phyloP scores from a whole-genome alignment of 2,888 invertebrate genomes.

The Brenthis daphne region DNA sequence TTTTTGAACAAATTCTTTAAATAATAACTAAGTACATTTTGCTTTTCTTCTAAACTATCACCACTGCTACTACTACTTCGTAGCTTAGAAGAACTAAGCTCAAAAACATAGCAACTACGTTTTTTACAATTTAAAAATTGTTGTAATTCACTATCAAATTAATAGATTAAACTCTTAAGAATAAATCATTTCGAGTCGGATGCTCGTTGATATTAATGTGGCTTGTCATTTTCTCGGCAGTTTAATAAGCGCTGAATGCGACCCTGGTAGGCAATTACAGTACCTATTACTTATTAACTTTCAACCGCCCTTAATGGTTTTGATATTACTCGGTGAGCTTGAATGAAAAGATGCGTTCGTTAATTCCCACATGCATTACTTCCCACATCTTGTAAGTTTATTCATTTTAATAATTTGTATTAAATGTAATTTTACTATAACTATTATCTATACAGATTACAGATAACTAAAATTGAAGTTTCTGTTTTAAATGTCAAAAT shows the following conservation, averaged over 20 bases:
- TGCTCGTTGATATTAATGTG: conserved; percentile 32
- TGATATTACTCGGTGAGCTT: conserved; percentile 55
- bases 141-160: background rate
- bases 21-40: too few species aligned
- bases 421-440: too few species aligned
- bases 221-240: conserved; percentile 32
- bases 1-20: too few species aligned
- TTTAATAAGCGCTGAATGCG: conserved; percentile 35
- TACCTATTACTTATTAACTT: conserved; percentile 68
- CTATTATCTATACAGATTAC: too few species aligned
- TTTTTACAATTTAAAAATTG: background rate
- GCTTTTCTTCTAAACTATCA: too few species aligned
- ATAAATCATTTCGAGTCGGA: conserved; percentile 27
- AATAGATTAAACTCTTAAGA: conserved; percentile 6
- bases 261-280: conserved; percentile 59
- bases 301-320: conserved; percentile 68
- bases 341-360: conserved; percentile 53
- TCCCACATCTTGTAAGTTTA: too few species aligned
- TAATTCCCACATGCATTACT: conserved; percentile 43
- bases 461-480: too few species aligned
- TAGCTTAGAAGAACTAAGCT: too few species aligned
- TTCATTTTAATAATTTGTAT: too few species aligned
- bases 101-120: too few species aligned
- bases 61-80: too few species aligned
- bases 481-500: too few species aligned